These are phyloP conservation scores for Spongia lamella DNA, from an alignment of 37 sponge, comb jelly and placozoan species.

Conservation along the genomic window DNA sequence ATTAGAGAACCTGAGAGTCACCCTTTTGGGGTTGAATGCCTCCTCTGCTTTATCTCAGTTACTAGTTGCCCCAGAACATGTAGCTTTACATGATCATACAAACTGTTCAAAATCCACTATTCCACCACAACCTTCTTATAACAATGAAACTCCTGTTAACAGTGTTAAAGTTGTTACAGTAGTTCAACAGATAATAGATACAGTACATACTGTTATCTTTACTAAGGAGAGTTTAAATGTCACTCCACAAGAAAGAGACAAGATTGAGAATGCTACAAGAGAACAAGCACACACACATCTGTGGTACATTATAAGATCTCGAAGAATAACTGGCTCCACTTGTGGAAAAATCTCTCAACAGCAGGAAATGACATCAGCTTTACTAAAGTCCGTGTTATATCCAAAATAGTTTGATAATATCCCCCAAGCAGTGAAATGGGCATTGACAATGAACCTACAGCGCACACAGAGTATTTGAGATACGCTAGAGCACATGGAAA, in stretches of 20 bases:
- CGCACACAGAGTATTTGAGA: neutral
- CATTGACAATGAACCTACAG: constrained; percentile 18
- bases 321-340: constrained; percentile 19
- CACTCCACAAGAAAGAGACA: neutral
- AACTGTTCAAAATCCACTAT: too few species aligned
- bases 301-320: constrained; percentile 9
- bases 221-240: neutral
- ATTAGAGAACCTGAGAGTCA: constrained; percentile 2
- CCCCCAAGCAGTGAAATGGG: constrained; percentile 29
- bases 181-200: too few species aligned
- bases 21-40: neutral
- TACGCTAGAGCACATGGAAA: constrained; percentile 6
- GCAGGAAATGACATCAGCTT: neutral
- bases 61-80: constrained; percentile 3
- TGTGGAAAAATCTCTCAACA: constrained; percentile 14
- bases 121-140: too few species aligned
- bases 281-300: neutral
- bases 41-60: constrained; percentile 1
- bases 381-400: constrained; percentile 11
- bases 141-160: too few species aligned
- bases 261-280: neutral
- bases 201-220: too few species aligned
- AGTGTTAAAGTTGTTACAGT: too few species aligned
- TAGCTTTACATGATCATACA: constrained; percentile 14
- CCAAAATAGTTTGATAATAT: neutral